Evolutionary conservation across 23 tunicate species (phyloP).

Genomic region (Halocynthia aurantium): DNA sequence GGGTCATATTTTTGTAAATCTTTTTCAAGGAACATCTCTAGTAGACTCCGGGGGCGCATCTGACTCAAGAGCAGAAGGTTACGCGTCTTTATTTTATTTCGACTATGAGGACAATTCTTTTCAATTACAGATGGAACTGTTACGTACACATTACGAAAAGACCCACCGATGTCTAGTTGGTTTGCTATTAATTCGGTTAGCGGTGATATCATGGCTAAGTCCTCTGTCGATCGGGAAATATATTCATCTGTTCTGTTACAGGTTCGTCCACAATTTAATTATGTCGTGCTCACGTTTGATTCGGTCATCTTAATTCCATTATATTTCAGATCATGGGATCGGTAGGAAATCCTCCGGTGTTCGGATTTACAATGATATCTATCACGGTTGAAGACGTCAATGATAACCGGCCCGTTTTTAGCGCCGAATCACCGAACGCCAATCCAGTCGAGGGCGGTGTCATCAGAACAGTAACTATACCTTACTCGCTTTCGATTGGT

Average conservation of each 20-base stretch:
- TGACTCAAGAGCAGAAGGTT: too few relatives aligned
- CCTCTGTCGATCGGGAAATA: constrained; percentile 60
- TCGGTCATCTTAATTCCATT: not conserved
- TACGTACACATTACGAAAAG: constrained; percentile 38
- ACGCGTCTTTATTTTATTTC: too few relatives aligned
- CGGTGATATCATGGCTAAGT: constrained; percentile 35
- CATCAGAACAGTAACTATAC: constrained; percentile 22
- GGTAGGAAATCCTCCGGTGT: constrained; percentile 57
- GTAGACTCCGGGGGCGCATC: too few relatives aligned
- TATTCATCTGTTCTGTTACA: constrained; percentile 37
- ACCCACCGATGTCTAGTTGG: constrained; percentile 73
- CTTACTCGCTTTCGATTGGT: constrained; percentile 20
- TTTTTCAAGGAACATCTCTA: too few relatives aligned
- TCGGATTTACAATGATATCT: constrained; percentile 35
- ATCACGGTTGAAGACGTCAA: constrained; percentile 56
- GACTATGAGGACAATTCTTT: too few relatives aligned
- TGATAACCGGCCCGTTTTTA: constrained; percentile 60
- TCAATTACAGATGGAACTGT: too few relatives aligned
- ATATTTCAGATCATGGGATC: constrained; percentile 66
- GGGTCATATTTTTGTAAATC: too few relatives aligned
- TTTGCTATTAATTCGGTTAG: constrained; percentile 22
- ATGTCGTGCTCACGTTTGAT: not conserved
- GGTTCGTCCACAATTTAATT: constrained; percentile 11
- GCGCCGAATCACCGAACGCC: not conserved
- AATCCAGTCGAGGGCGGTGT: constrained; percentile 3